Percentiles rank a stretch among this genome's conserved stretches.
phyloP scores from a whole-genome alignment of 2,888 invertebrate genomes.

The Polymixis flavicincta region DNA sequence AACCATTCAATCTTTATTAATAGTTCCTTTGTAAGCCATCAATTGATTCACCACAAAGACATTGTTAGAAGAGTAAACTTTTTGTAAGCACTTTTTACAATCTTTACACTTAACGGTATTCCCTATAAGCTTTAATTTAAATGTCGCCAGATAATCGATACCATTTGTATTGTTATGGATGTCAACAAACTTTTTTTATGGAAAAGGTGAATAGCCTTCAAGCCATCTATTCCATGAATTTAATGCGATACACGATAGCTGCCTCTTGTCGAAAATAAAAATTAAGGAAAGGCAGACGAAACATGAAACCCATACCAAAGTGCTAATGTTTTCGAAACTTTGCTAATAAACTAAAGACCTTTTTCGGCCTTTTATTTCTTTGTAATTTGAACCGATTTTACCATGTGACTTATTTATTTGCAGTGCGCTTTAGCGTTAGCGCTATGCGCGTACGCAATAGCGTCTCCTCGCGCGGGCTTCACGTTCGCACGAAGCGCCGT shows the following conservation, averaged over 20 bases:
- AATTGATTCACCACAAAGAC: slow-evolving; percentile 65
- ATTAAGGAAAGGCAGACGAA: slow-evolving; percentile 52
- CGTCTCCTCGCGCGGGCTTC: slow-evolving; percentile 79
- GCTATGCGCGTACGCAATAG: slow-evolving; percentile 76
- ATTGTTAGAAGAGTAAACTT: slow-evolving; percentile 68
- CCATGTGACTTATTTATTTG: slow-evolving; percentile 43
- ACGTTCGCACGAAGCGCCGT: slow-evolving; percentile 82
- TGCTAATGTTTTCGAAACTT: not conserved
- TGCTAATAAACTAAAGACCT: slow-evolving; percentile 4
- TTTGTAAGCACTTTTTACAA: slow-evolving; percentile 72
- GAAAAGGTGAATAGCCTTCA: slow-evolving; percentile 80
- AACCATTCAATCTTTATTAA: slow-evolving; percentile 72
- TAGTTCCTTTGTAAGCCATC: slow-evolving; percentile 69
- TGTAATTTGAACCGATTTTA: slow-evolving; percentile 12
- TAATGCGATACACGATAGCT: slow-evolving; percentile 78
- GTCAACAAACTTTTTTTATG: slow-evolving; percentile 77
- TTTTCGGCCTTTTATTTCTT: not conserved
- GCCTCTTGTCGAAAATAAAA: slow-evolving; percentile 69
- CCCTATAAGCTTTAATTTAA: slow-evolving; percentile 71
- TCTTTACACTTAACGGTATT: slow-evolving; percentile 74
- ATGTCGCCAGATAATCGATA: slow-evolving; percentile 81
- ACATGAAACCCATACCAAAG: slow-evolving; percentile 17
- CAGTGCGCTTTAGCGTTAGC: slow-evolving; percentile 78
- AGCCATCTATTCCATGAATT: slow-evolving; percentile 80
- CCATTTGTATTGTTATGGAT: slow-evolving; percentile 80